Evolutionary conservation across 2,113 vertebrate genomes (phyloP).

Genomic region (Capreolus pygargus): DNA sequence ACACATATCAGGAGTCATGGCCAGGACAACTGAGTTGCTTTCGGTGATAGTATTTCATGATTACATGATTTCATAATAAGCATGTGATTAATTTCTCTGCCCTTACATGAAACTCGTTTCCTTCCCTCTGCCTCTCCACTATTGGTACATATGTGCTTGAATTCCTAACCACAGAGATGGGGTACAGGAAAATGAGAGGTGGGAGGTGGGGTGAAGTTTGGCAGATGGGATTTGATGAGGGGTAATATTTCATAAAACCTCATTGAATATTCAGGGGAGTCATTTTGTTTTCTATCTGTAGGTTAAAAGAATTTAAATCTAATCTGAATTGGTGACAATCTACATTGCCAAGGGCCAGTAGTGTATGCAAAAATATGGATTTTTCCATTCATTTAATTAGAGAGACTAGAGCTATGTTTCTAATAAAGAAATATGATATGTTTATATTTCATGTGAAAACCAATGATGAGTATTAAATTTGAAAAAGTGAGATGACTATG

Average conservation of each 20-base stretch:
- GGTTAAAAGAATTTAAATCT: background rate
- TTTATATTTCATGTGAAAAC: background rate
- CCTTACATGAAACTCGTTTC: background rate
- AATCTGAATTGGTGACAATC: background rate
- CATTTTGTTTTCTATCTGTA: background rate
- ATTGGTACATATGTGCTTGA: background rate
- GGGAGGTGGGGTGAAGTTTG: background rate
- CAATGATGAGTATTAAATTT: background rate
- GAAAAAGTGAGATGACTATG: background rate
- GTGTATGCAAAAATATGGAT: background rate
- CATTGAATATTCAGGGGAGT: background rate
- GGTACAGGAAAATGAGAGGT: background rate
- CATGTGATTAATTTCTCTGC: background rate
- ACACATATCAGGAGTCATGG: background rate
- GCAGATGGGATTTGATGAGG: background rate
- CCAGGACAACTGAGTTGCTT: background rate
- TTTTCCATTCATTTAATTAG: slow-evolving; percentile 12
- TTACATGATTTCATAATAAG: background rate
- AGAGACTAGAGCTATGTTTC: background rate
- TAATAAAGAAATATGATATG: background rate
- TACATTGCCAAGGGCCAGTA: background rate
- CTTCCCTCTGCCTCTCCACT: background rate
- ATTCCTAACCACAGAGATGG: background rate
- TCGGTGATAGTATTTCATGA: background rate
- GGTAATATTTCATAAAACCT: background rate